Evolutionary conservation across 2,797 vertebrate species (phyloP), one percentile per base, ranked within the genome.

Genomic region (Gila robusta): DNA sequence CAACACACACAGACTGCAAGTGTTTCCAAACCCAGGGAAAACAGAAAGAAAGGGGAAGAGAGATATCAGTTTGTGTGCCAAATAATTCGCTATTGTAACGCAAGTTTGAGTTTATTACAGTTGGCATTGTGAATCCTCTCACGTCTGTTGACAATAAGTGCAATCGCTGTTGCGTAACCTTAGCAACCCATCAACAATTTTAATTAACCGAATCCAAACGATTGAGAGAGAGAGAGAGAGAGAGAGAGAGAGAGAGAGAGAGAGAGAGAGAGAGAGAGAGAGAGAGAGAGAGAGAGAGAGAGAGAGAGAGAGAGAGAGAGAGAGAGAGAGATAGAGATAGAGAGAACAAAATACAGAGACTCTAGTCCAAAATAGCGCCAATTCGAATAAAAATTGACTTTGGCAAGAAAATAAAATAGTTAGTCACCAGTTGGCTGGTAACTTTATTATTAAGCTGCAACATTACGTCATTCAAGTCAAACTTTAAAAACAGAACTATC

Each of bases 1-100:
- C 91, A 91, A 92, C 89, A 67, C 82, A 93, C 90, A 92, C 91
- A 89, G 32, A 26, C 64, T 87, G 84, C 92, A 93, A 92, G 91
- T 93, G 93, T 93, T 93, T 89, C 89, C 83, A 88, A 84, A 81
- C 26, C 70, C 54, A 76, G 47, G 9, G 64, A 71, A 88, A 70
- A 84, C 49, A 83, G n/a, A 74, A 41, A 72, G 28, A 8, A 79
- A 79, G 17, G 78, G 21, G 59, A 39, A 44, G 56, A 59, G 69
- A 70, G 66, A 88, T 47, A 82, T 41, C 41, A 3, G 72, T 49
- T 83, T 67, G 32, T 32, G 62, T 39, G 82, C 81, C 88, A 88
- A 87, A 89, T 90, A 90, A 91, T 86, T 88, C 74, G 81, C 90
- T 39, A 80, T 79, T 91, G 87, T 93, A 92, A 91, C 56, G 81